These are phyloP conservation scores for Acleris holmiana DNA, from an alignment of 2,888 invertebrate genomes.

Conservation along the genomic window DNA sequence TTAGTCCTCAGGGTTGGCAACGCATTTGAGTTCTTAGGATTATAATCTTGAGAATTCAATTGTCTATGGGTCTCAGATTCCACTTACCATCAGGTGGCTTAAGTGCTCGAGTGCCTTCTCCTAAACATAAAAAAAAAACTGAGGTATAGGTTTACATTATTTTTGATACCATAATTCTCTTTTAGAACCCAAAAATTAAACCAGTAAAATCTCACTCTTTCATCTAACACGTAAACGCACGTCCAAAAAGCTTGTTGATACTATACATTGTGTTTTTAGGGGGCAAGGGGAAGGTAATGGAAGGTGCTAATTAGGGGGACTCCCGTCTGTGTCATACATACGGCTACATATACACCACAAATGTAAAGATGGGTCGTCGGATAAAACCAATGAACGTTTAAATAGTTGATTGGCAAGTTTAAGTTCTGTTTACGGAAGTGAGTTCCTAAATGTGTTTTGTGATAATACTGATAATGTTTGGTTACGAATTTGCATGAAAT, in stretches of 20 bases:
- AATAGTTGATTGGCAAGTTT: background rate
- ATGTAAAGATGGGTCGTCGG: background rate
- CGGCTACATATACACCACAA: background rate
- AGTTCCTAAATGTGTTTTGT: no score
- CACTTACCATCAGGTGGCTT: no score
- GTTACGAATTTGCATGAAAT: no score
- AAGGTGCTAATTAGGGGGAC: slow-evolving; percentile 60
- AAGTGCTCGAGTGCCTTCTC: no score
- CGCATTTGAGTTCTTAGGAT: no score
- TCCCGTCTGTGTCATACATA: slow-evolving; percentile 50
- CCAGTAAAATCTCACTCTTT: slow-evolving; percentile 8
- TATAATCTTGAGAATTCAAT: no score
- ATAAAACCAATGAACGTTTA: background rate
- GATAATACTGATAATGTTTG: no score
- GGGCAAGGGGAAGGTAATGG: slow-evolving; percentile 42
- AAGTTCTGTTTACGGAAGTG: background rate
- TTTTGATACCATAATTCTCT: no score
- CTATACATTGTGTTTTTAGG: slow-evolving; percentile 60
- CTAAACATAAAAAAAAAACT: no score
- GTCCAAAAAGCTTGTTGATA: slow-evolving; percentile 61
- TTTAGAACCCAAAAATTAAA: background rate
- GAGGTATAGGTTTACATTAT: no score
- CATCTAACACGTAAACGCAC: slow-evolving; percentile 8
- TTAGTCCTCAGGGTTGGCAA: no score
- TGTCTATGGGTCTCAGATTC: no score